Evolutionary conservation across 2,797 vertebrate species (phyloP).

Genomic region (Saguinus oedipus): DNA sequence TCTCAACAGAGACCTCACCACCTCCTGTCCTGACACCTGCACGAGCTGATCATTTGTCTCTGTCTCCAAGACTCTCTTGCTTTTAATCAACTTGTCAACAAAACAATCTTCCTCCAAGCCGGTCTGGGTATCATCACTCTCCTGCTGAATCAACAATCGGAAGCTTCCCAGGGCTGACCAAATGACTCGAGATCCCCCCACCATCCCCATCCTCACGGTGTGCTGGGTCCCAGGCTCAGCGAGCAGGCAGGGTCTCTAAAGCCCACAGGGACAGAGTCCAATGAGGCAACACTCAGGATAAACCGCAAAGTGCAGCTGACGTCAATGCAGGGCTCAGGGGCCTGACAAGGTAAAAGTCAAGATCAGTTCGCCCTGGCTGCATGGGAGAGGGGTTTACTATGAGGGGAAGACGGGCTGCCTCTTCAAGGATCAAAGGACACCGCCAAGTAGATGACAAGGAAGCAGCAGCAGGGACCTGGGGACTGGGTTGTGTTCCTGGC

Average conservation of each 20-base stretch:
- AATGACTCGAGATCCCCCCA: rapidly evolving
- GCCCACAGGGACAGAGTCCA: neutral
- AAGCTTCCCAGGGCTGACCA: neutral
- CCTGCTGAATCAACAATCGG: neutral
- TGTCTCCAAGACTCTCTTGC: neutral
- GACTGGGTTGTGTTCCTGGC: too few relatives aligned
- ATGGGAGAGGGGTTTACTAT: neutral
- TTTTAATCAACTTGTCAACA: neutral
- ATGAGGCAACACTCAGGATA: neutral
- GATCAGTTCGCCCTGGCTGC: neutral
- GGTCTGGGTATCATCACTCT: neutral
- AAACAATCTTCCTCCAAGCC: neutral
- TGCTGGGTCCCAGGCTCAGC: neutral
- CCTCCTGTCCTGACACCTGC: neutral
- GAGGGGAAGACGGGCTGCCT: neutral
- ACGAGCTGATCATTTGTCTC: neutral
- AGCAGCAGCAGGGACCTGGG: too few relatives aligned
- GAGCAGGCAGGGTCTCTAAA: neutral
- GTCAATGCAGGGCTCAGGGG: neutral
- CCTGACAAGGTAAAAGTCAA: rapidly evolving
- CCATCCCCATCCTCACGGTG: rapidly evolving
- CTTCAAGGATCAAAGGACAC: neutral
- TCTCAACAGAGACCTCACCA: neutral
- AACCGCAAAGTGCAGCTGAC: neutral
- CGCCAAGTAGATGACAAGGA: neutral